Base-by-base conservation (phyloP, 2,888 invertebrate genomes). In the Ectemnius cavifrons region DNA sequence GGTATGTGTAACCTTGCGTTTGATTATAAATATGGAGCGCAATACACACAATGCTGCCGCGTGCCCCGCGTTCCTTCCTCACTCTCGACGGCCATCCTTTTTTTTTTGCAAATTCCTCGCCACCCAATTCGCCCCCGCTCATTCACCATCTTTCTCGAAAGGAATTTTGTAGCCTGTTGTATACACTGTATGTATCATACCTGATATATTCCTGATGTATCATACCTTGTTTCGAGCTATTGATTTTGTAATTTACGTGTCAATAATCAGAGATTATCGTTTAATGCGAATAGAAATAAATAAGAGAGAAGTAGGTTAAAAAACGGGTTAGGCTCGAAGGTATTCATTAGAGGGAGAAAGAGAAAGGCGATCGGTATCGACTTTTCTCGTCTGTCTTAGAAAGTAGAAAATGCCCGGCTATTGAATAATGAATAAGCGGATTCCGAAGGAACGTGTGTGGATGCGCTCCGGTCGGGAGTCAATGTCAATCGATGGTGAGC, bases 1-100 rank as follows among this genome's bases (percentile, higher is more conserved):
- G 78, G 69, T 75, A 81, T 69, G 67, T 73, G 75, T 77, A 81
- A 77, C 76, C 72, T 74, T 73, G 69, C 72, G 75, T 73, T 75
- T 73, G 75, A 77, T 77, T 81, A 71, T 81, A 79, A 79, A 81
- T 81, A 79, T 79, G 74, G 72, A 78, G 75, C 72, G 59, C 67
- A 73, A 81, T 81, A 68, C 73, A 46, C 37, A 37, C 74, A 67
- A 76, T 66, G 67, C 74, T 81, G 73, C 46, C 28, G 28, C 28
- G 58, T 63, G 70, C 69, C 46, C 64, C 71, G 69, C 73, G 77
- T 80, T 78, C 78, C 37, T 37, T 37, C 37, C 37, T 8, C 37
- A 8, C 58, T 73, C 72, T 67, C 67, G 67, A 68, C 67, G 46
- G 52, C 11, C 28, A 2, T n/a, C 78, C 76, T 68, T 79, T 67